Evolutionary conservation across 2,113 vertebrate species (phyloP).

Genomic region (Zosterops hypoxanthus): DNA sequence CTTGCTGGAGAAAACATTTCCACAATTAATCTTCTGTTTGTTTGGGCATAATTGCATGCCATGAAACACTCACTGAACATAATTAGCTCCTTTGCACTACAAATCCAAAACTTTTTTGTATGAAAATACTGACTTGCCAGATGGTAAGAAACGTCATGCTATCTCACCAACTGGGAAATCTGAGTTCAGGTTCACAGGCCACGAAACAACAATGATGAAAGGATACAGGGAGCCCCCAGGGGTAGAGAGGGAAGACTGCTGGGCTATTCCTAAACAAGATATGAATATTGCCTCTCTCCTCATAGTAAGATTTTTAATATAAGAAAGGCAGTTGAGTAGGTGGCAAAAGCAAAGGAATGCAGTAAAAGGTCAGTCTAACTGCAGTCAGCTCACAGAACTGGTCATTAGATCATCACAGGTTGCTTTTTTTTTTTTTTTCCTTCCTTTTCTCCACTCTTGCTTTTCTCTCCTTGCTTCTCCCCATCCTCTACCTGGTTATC

Average conservation of each 20-base stretch:
- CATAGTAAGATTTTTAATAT: background rate
- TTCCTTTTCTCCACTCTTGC: background rate
- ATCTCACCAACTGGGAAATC: slow-evolving; percentile 43
- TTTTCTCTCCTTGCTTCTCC: background rate
- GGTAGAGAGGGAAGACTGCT: background rate
- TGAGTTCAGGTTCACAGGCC: slow-evolving; percentile 60
- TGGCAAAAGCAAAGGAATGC: background rate
- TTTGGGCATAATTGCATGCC: slow-evolving; percentile 65
- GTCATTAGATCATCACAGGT: background rate
- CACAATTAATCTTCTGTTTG: slow-evolving; percentile 70
- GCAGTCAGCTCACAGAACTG: background rate
- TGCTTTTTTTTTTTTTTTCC: background rate
- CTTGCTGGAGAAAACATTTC: slow-evolving; percentile 60
- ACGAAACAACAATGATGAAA: background rate
- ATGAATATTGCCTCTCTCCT: background rate
- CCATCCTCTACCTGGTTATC: background rate
- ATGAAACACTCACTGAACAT: slow-evolving; percentile 60
- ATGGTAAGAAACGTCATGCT: slow-evolving; percentile 55
- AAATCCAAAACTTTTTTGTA: slow-evolving; percentile 55
- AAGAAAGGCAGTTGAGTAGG: background rate
- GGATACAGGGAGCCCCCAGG: background rate
- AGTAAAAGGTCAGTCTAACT: background rate
- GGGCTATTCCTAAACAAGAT: background rate
- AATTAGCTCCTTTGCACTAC: slow-evolving; percentile 59
- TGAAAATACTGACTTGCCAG: slow-evolving; percentile 52